Conservation (phyloP, 2,797 vertebrate species). For the Todus mexicanus region DNA sequence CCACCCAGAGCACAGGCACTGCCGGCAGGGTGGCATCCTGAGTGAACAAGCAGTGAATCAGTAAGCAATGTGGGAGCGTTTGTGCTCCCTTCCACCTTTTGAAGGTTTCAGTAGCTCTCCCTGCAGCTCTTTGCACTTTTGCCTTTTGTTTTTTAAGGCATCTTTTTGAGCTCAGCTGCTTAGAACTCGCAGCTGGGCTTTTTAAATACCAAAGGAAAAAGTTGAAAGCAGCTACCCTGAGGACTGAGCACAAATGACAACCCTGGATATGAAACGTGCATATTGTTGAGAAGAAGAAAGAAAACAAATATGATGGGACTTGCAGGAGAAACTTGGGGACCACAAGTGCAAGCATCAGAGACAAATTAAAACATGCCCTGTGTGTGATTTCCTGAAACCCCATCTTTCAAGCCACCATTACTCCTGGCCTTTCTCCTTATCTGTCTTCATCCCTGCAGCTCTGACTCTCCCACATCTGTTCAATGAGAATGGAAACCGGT, state of each 20-base stretch:
- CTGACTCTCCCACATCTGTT: not conserved
- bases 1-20: not conserved
- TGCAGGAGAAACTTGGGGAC: not conserved
- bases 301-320: not conserved
- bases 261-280: not conserved
- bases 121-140: not conserved
- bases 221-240: not conserved
- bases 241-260: not conserved
- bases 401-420: not conserved
- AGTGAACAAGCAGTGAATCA: not conserved
- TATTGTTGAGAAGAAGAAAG: not conserved
- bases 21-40: not conserved
- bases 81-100: not conserved
- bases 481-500: not conserved
- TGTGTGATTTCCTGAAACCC: not conserved
- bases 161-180: not conserved
- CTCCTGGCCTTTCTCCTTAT: not conserved
- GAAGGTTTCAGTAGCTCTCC: not conserved
- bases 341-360: not conserved
- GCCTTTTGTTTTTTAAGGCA: slow-evolving; percentile 14
- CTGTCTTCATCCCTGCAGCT: not conserved
- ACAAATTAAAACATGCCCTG: not conserved
- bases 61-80: not conserved
- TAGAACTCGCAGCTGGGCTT: not conserved
- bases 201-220: slow-evolving; percentile 24